Conservation (phyloP, 2,888 invertebrate species). For the Drosophila prostipennis region DNA sequence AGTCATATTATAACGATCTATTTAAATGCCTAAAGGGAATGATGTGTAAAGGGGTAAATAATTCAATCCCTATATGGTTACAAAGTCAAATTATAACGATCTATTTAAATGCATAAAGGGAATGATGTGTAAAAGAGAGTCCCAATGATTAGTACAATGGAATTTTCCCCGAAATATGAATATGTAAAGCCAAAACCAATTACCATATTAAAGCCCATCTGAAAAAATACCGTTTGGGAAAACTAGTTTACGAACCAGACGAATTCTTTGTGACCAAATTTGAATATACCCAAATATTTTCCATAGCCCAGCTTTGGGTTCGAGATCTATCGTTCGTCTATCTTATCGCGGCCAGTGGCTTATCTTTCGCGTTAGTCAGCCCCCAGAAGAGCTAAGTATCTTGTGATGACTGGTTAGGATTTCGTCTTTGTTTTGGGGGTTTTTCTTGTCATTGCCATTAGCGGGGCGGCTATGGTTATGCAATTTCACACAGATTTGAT, state of each 20-base stretch:
- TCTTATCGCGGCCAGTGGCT: constrained; percentile 23
- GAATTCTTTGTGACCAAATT: constrained; percentile 7
- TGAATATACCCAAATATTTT: constrained; percentile 3
- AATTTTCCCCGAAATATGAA: not conserved
- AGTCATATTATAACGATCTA: not conserved
- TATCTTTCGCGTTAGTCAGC: constrained; percentile 36
- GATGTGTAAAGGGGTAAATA: too few species aligned
- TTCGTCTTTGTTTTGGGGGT: constrained; percentile 22
- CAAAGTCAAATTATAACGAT: too few species aligned
- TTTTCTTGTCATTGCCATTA: constrained; percentile 27
- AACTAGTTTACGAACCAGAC: constrained; percentile 17
- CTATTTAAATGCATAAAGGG: too few species aligned
- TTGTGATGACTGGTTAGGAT: constrained; percentile 23
- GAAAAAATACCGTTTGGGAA: constrained; percentile 2
- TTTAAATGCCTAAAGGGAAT: not conserved
- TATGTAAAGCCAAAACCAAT: not conserved
- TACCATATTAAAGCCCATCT: not conserved
- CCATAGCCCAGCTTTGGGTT: constrained; percentile 10
- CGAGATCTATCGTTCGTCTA: constrained; percentile 3
- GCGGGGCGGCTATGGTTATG: constrained; percentile 1
- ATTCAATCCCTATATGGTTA: too few species aligned
- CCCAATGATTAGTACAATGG: not conserved
- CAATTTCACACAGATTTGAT: constrained; percentile 27
- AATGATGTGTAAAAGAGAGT: too few species aligned
- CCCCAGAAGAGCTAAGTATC: constrained; percentile 15